A percentile compares a stretch with the other conserved stretches of the same genome.
Conservation (phyloP, 1,140 invertebrate species). For the Dreissena polymorpha region DNA sequence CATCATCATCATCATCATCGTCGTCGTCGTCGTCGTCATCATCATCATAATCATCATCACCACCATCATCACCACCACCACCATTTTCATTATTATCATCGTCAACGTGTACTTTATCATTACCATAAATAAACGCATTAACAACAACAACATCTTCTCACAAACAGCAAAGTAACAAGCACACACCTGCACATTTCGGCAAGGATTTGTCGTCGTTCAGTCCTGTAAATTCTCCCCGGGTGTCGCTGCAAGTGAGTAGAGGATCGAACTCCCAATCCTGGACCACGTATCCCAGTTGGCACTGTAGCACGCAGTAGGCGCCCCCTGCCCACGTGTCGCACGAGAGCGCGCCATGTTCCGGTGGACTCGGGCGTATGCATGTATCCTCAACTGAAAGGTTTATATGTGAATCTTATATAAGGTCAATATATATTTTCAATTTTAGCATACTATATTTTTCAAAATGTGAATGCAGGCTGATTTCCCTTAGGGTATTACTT, state of each 20-base stretch:
- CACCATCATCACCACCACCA: no score
- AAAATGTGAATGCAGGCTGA: background rate
- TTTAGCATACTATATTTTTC: background rate
- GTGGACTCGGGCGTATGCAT: constrained; percentile 3
- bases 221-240: background rate
- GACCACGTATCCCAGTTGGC: constrained; percentile 16
- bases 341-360: constrained; percentile 10
- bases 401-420: background rate
- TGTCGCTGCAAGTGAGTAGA: background rate
- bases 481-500: background rate
- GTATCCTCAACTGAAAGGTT: constrained; percentile 5
- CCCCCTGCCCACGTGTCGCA: constrained; percentile 26
- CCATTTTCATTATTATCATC: no score
- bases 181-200: background rate
- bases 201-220: background rate
- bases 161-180: no score
- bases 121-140: no score
- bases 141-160: no score
- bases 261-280: background rate
- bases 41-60: no score
- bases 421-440: background rate
- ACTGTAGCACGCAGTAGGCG: constrained; percentile 8
- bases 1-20: no score
- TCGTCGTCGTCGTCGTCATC: no score
- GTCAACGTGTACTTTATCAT: no score